Evolutionary conservation across 2,888 invertebrate genomes (phyloP), one percentile per base, ranked within the genome.

Genomic region (Tyria jacobaeae): DNA sequence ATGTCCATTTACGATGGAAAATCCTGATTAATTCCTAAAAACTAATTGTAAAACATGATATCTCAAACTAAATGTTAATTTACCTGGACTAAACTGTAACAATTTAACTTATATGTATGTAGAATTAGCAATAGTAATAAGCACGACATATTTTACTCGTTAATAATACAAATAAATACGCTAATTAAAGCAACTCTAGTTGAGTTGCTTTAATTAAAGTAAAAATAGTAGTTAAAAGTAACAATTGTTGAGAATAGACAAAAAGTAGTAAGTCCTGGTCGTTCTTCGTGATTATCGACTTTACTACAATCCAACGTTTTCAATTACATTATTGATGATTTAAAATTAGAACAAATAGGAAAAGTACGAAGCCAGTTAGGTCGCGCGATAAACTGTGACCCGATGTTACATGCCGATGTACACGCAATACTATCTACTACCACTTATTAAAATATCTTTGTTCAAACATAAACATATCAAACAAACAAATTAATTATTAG

Each of bases 341-440:
- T 88, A 84, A 86, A 89, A 85, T 89, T 89, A 89, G 87, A 89
- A 78, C 86, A 83, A 86, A 83, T 83, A 87, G 91, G 91, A 91
- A 91, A 91, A 89, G 83, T 90, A 91, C 90, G 73, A 73, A 75
- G 64, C 67, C 76, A 75, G 79, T 78, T 75, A 75, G 80, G 76
- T 78, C 76, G 70, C 50, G 37, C 61, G 91, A 90, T 91, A 90
- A 87, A 84, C 91, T 87, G 65, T 81, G 86, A 89, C 84, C 89
- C 57, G 44, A 57, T 66, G 15, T 55, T 68, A 71, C 64, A 66
- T 44, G 49, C 60, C 53, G 57, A 37, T 71, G 69, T 71, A 74
- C 71, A 70, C 63, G 70, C 67, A 69, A 68, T 59, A 68, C 69
- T 71, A 66, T 60, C 62, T 66, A 68, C 62, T 63, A 68, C 57